These are phyloP conservation scores for Nemotelus nigrinus DNA, from an alignment of 2,888 invertebrate species.

Conservation along the genomic window DNA sequence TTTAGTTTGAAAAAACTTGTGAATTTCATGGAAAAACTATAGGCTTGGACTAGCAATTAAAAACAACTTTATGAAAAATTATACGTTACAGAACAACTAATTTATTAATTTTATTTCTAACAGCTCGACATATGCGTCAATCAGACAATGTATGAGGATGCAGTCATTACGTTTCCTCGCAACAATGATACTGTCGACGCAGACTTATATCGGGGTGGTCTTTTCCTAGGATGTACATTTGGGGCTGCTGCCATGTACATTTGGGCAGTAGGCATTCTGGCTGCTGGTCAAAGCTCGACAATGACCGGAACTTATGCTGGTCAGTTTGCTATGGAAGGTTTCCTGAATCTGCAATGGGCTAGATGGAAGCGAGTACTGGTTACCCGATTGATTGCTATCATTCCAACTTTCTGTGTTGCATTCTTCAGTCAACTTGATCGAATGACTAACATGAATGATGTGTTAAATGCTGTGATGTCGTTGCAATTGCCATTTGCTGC, in stretches of 20 bases:
- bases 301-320: constrained; percentile 90
- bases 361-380: constrained; percentile 87
- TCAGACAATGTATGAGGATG: constrained; percentile 62
- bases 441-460: constrained; percentile 83
- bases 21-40: no score
- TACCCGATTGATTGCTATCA: constrained; percentile 84
- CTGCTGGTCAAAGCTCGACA: constrained; percentile 85
- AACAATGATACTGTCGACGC: constrained; percentile 69
- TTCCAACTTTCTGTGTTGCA: constrained; percentile 75
- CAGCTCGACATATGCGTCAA: constrained; percentile 62
- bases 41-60: no score
- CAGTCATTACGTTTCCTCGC: constrained; percentile 62
- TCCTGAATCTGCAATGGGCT: constrained; percentile 84
- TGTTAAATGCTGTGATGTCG: constrained; percentile 87
- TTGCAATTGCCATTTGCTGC: constrained; percentile 88
- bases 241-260: constrained; percentile 82
- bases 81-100: no score
- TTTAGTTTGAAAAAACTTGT: no score
- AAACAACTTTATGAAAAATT: no score
- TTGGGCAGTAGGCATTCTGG: constrained; percentile 84
- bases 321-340: constrained; percentile 90
- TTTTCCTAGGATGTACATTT: constrained; percentile 80
- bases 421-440: constrained; percentile 74
- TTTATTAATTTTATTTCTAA: constrained; percentile 49
- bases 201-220: constrained; percentile 78